Base-by-base conservation (phyloP, 2,888 invertebrate genomes). In the Acronicta aceris region DNA sequence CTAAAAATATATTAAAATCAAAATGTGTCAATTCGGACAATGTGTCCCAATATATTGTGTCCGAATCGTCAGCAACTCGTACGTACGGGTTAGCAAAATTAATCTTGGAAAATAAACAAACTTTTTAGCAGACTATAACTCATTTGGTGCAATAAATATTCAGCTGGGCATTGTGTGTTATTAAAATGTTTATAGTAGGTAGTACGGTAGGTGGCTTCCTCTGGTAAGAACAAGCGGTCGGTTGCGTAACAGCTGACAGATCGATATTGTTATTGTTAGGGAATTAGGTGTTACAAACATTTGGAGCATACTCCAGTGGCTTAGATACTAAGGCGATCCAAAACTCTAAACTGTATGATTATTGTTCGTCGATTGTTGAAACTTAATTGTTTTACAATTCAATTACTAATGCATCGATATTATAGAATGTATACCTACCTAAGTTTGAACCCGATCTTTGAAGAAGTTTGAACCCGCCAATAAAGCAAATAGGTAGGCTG, bases 211-310 rank as follows among this genome's bases (percentile, higher is more conserved):
- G 74, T 71, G 62, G 70, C 76, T 84, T 83, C 79, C 76, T 82
- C 74, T 74, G 67, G 77, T 78, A 78, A 81, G 75, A 71, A 74
- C 71, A 63, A 74, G 69, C 71, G 65, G 59, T 71, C 33, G 65
- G 48, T 83, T 78, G 69, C 79, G 72, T 75, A 80, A 82, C 60
- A 65, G 70, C 72, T 79, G 77, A 76, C 70, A 74, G 79, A 76
- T 81, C 77, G 69, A 83, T 80, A 77, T 76, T 81, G 74, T 81
- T 79, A 77, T 76, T 77, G 77, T 81, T 78, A 68, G 64, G 47
- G 67, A 77, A 74, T 65, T 74, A 69, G 68, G 63, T 69, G 71
- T 58, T 72, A 49, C 41, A 65, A 59, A 73, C 64, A 75, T 61
- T 58, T 72, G 51, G 71, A 62, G 53, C 68, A 38, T 56, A 63